Conservation (phyloP, 2,888 invertebrate genomes). For the Drosophila differens region DNA sequence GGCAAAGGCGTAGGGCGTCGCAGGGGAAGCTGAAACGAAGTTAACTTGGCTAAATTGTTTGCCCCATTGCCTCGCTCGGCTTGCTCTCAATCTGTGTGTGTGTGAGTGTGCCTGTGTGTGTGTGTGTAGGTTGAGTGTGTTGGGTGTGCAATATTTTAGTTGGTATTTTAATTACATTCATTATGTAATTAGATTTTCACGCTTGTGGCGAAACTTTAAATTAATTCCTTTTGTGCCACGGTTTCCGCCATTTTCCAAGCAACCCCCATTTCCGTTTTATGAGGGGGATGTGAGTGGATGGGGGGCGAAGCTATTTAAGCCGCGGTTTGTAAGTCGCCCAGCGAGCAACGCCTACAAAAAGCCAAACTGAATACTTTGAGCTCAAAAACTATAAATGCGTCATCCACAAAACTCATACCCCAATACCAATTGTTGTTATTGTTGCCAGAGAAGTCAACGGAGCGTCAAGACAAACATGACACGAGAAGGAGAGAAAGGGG, state of each 20-base stretch:
- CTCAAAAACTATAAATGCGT: slow-evolving; percentile 49
- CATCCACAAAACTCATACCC: slow-evolving; percentile 37
- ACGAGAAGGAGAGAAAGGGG: slow-evolving; percentile 14
- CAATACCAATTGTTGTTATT: slow-evolving; percentile 43
- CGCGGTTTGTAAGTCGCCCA: slow-evolving; percentile 41
- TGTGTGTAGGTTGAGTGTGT: slow-evolving; percentile 21
- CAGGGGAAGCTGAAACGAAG: slow-evolving; percentile 29
- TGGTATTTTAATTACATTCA: slow-evolving; percentile 80
- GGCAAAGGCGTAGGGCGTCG: slow-evolving; percentile 14
- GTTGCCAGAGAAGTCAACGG: slow-evolving; percentile 73
- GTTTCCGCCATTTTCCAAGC: slow-evolving; percentile 73
- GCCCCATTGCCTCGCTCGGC: slow-evolving; percentile 34
- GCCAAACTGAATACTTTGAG: background rate
- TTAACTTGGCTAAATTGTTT: slow-evolving; percentile 70
- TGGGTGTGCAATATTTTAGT: slow-evolving; percentile 41
- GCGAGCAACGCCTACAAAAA: slow-evolving; percentile 45
- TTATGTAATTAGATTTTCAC: slow-evolving; percentile 80
- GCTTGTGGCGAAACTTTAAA: slow-evolving; percentile 75
- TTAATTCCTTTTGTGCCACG: slow-evolving; percentile 75
- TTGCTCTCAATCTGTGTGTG: slow-evolving; percentile 14
- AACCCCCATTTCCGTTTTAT: slow-evolving; percentile 49
- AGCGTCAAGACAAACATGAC: slow-evolving; percentile 82
- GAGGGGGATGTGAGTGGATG: background rate
- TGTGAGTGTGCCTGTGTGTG: slow-evolving; percentile 12
- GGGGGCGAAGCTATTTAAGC: slow-evolving; percentile 27